Evolutionary conservation across 1,140 invertebrate genomes (phyloP), one percentile per base, ranked within the genome.

Genomic region (Cryptotermes secundus): DNA sequence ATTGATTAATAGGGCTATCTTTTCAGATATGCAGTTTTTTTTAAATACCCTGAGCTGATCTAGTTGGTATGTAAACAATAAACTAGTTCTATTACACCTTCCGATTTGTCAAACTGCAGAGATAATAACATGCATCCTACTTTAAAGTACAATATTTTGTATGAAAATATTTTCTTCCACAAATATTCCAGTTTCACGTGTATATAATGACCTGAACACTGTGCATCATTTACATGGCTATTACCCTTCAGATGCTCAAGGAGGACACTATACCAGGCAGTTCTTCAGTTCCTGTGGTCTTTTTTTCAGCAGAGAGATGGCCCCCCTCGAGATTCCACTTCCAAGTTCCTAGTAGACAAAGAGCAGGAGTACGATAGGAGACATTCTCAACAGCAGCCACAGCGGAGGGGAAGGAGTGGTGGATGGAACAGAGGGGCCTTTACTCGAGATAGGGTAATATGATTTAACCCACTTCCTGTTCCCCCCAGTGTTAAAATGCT

Each of bases 271-370:
- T 49, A 19, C 16, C n/a, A 49, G 19, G 16, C 22, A 12, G 19
- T 49, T 49, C 16, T 49, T 49, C 45, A 19, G 45, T 49, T 49
- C 19, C 26, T 31, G 79, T 35, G 3, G 22, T 24, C n/a, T n/a
- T 19, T 49, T 22, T 82, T 45, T 53, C 36, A 34, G 24, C 59
- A 90, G 88, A 89, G 88, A 34, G 88, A 90, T 85, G 90, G 90
- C 31, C 90, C 91, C 38, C 91, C 91, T 82, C 91, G 90, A 83
- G 91, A 92, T 88, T 90, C 91, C 82, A 89, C 89, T 79, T 91
- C 90, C 81, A 91, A 90, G 84, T 92, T 91, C 80, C 87, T 92
- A 72, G 90, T 90, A 24, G 91, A 92, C 87, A 87, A 88, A 12
- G 90, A 91, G 85, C 87, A 90, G 53, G 90, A 91, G 86, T 38